phyloP scores from a whole-genome alignment of 2,888 invertebrate genomes.

The Fragum whitleyi region DNA sequence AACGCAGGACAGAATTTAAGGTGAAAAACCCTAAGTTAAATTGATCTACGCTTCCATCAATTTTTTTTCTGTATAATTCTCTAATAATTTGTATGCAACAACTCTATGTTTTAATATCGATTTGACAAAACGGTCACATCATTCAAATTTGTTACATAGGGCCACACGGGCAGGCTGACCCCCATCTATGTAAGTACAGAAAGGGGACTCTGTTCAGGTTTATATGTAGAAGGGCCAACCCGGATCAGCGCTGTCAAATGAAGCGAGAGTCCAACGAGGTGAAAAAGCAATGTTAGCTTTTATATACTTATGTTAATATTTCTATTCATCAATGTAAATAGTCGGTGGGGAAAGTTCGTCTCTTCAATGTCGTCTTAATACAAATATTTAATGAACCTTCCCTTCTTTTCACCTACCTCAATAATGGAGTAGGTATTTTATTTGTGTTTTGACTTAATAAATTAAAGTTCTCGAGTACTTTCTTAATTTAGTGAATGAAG shows the following conservation, averaged over 20 bases:
- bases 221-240: no score
- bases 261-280: background rate
- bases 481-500: background rate
- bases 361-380: background rate
- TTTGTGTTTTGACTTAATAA: conserved; percentile 1
- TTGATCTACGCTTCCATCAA: no score
- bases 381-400: conserved; percentile 1
- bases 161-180: no score
- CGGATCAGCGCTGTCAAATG: background rate
- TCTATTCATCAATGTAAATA: background rate
- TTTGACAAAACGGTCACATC: no score
- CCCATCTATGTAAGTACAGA: no score
- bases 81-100: no score
- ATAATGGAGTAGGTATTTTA: conserved; percentile 4
- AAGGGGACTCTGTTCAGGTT: no score
- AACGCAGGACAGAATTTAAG: no score
- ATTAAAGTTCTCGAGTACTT: conserved; percentile 1
- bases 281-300: conserved; percentile 1
- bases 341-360: background rate
- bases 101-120: no score
- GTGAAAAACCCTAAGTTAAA: no score
- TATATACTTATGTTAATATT: conserved; percentile 4
- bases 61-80: no score
- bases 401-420: background rate
- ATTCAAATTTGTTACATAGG: no score